Evolutionary conservation across 1,140 invertebrate genomes (phyloP).

Genomic region (Ylistrum balloti): DNA sequence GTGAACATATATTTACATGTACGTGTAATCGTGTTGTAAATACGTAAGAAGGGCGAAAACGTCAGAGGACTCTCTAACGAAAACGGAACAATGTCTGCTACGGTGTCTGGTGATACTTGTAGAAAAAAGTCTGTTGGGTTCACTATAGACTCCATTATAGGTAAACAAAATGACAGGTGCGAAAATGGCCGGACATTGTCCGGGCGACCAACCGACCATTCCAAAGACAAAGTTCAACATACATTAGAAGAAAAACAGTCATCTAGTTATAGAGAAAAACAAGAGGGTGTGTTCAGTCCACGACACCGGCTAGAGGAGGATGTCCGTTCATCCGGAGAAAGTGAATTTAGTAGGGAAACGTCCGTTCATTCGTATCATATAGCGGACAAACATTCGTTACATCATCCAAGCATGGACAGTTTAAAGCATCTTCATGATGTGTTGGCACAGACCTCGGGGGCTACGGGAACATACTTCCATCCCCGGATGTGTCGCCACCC

Average conservation of each 20-base stretch:
- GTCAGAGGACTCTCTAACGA: background rate
- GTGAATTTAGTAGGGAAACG: constrained; percentile 38
- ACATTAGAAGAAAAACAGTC: background rate
- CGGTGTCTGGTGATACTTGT: background rate
- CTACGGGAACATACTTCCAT: constrained; percentile 59
- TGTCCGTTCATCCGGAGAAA: background rate
- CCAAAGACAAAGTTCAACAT: background rate
- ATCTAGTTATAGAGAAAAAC: constrained; percentile 1
- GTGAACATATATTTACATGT: background rate
- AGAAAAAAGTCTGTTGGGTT: constrained; percentile 47
- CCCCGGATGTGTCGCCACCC: constrained; percentile 62
- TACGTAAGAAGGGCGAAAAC: background rate
- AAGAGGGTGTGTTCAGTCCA: background rate
- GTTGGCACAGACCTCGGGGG: constrained; percentile 57
- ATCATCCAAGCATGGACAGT: constrained; percentile 49
- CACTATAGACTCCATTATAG: constrained; percentile 54
- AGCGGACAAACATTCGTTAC: constrained; percentile 33
- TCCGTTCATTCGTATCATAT: background rate
- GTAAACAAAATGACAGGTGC: constrained; percentile 46
- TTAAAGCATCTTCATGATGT: constrained; percentile 64
- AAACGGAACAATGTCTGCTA: background rate
- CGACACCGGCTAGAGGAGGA: constrained; percentile 35
- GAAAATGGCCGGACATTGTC: constrained; percentile 29
- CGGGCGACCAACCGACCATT: background rate
- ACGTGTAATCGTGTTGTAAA: constrained; percentile 29